These are phyloP conservation scores for Heliconius himera DNA, from an alignment of 1,140 invertebrate species.

Conservation along the genomic window DNA sequence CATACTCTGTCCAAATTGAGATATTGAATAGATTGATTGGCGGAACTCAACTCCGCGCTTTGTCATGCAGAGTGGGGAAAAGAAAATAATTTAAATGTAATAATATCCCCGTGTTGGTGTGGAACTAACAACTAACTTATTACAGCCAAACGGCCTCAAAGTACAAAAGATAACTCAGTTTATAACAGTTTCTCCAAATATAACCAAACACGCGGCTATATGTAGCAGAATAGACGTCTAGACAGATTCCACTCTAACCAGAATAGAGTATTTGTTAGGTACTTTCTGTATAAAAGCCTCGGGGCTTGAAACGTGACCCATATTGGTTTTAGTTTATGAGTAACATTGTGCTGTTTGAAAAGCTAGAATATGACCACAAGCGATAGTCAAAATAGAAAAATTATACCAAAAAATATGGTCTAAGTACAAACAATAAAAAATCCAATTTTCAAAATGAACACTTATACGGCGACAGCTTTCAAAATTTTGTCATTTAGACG, in stretches of 20 bases:
- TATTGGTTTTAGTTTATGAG: slow-evolving; percentile 2
- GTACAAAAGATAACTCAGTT: no score
- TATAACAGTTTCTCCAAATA: not conserved
- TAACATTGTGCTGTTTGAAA: not conserved
- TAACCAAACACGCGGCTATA: not conserved
- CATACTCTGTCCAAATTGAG: no score
- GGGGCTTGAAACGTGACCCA: slow-evolving; percentile 7
- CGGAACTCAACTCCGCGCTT: no score
- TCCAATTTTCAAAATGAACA: not conserved
- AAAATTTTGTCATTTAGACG: not conserved
- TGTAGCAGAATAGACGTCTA: not conserved
- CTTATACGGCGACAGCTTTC: not conserved
- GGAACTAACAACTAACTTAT: no score
- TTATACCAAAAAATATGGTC: not conserved
- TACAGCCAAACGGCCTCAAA: no score
- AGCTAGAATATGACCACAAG: not conserved
- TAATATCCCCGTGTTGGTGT: no score
- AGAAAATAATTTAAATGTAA: not conserved
- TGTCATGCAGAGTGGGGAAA: no score
- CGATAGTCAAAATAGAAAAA: no score
- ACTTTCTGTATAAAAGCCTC: slow-evolving; percentile 1
- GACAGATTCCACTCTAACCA: no score
- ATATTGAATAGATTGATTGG: no score
- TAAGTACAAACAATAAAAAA: not conserved
- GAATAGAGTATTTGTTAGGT: slow-evolving; percentile 8